A percentile compares a stretch with the other conserved stretches of the same genome.
These are phyloP conservation scores for Channa maculata DNA, from an alignment of 2,113 vertebrate species.

Conservation along the genomic window DNA sequence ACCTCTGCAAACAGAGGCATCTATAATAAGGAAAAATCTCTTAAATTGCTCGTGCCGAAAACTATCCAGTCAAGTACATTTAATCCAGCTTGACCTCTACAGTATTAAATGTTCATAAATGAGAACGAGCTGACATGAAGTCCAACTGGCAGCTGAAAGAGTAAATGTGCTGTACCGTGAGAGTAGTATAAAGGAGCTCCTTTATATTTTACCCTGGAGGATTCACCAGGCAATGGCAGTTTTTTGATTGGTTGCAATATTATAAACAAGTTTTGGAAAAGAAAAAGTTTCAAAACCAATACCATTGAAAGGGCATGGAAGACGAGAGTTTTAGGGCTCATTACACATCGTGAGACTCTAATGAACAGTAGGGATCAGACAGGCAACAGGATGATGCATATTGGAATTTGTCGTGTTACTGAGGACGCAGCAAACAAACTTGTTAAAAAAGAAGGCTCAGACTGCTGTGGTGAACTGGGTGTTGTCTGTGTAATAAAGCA, in stretches of 20 bases:
- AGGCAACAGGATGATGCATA: slow-evolving; percentile 54
- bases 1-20: slow-evolving; percentile 32
- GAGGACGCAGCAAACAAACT: slow-evolving; percentile 50
- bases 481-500: slow-evolving; percentile 65
- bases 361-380: slow-evolving; percentile 26
- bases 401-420: slow-evolving; percentile 44
- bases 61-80: slow-evolving; percentile 29
- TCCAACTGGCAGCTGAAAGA: slow-evolving; percentile 9
- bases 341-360: slow-evolving; percentile 22
- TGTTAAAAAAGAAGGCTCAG: slow-evolving; percentile 48
- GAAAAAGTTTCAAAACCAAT: slow-evolving; percentile 9
- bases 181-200: slow-evolving; percentile 33
- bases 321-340: slow-evolving; percentile 18
- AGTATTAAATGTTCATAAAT: slow-evolving; percentile 30
- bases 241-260: slow-evolving; percentile 27
- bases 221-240: slow-evolving; percentile 34
- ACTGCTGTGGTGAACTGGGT: slow-evolving; percentile 42
- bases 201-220: slow-evolving; percentile 35
- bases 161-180: slow-evolving; percentile 20
- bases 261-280: not conserved
- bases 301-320: slow-evolving; percentile 30
- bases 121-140: slow-evolving; percentile 9
- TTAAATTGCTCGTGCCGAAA: slow-evolving; percentile 38
- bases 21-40: slow-evolving; percentile 16
- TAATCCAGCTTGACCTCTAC: slow-evolving; percentile 45